Conservation (phyloP, 2,113 vertebrate genomes). For the Ameiurus melas region DNA sequence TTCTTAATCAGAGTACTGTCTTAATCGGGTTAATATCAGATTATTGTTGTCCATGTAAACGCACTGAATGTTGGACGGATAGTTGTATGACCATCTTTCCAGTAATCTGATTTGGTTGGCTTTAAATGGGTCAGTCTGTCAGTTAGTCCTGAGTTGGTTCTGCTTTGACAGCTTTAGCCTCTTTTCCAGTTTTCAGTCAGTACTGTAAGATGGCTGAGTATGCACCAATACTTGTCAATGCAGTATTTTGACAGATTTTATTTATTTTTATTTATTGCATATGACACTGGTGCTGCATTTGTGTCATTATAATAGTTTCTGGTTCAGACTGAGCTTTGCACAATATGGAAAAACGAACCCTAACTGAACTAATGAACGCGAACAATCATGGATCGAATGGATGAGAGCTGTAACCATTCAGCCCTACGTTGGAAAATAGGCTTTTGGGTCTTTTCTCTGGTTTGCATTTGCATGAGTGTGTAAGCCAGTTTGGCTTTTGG, state of each 20-base stretch:
- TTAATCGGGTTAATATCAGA: too few relatives aligned
- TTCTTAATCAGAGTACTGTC: too few relatives aligned
- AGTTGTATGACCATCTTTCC: neutral
- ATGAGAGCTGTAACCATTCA: neutral
- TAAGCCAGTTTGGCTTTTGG: neutral
- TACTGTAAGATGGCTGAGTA: neutral
- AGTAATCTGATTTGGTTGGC: neutral
- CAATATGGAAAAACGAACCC: neutral
- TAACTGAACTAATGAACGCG: neutral
- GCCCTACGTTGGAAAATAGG: neutral
- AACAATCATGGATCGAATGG: neutral
- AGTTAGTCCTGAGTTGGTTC: neutral
- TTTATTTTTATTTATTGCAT: neutral
- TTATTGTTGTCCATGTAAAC: too few relatives aligned
- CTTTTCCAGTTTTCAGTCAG: neutral
- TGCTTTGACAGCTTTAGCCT: neutral
- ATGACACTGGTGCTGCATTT: neutral
- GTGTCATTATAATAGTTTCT: neutral
- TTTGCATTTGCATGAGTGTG: neutral
- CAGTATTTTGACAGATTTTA: neutral
- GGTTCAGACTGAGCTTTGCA: neutral
- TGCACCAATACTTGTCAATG: neutral
- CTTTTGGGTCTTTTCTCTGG: neutral
- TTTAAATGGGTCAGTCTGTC: neutral
- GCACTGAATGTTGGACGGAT: neutral